A percentile compares a stretch with the other conserved stretches of the same genome.
Conservation (phyloP, 2,888 invertebrate genomes). For the Lutraria lutraria region DNA sequence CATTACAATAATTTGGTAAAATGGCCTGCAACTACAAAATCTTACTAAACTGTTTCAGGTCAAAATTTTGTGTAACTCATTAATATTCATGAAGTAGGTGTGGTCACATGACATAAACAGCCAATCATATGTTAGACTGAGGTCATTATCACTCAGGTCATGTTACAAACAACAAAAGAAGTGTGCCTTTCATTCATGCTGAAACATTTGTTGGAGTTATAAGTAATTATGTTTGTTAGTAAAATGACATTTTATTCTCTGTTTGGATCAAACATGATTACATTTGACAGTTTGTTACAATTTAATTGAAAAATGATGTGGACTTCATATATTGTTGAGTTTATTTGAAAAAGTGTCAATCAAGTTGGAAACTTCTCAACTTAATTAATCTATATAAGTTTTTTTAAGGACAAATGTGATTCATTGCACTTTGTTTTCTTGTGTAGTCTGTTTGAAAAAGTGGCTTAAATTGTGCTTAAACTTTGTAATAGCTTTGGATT, state of each 20-base stretch:
- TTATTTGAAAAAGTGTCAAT: neutral
- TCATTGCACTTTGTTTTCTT: neutral
- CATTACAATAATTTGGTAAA: neutral
- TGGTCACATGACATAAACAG: constrained; percentile 25
- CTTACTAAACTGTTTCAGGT: constrained; percentile 15
- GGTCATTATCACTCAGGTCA: constrained; percentile 62
- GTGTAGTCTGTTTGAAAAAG: neutral
- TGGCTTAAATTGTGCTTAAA: neutral
- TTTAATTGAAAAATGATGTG: constrained; percentile 24
- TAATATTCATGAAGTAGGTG: constrained; percentile 62
- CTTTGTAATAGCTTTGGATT: neutral
- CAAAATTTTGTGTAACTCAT: constrained; percentile 37
- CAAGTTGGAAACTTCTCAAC: neutral
- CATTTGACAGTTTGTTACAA: constrained; percentile 36
- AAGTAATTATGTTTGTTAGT: constrained; percentile 37
- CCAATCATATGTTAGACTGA: constrained; percentile 55
- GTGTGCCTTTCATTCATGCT: constrained; percentile 35
- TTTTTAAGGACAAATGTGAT: neutral
- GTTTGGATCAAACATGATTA: constrained; percentile 3
- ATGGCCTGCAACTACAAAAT: constrained; percentile 34
- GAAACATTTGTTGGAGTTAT: neutral
- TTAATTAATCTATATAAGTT: neutral
- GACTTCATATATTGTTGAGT: neutral
- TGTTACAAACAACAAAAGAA: constrained; percentile 48
- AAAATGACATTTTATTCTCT: constrained; percentile 19